Conservation (phyloP, 2,888 invertebrate species). For the Thumatha senex region DNA sequence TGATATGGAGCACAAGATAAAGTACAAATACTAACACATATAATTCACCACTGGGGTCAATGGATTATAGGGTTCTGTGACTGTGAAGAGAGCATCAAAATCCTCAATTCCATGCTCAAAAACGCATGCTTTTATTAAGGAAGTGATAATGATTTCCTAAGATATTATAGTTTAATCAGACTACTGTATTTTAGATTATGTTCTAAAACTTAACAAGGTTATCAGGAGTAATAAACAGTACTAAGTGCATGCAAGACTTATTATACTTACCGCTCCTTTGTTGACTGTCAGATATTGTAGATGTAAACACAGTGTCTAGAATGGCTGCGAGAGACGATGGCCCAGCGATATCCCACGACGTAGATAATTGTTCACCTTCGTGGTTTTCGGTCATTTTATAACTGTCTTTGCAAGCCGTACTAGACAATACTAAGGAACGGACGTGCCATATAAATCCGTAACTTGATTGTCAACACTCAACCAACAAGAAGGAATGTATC, state of each 20-base stretch:
- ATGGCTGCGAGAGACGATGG: conserved; percentile 85
- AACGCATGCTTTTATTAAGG: too few species aligned
- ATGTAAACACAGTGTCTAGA: conserved; percentile 85
- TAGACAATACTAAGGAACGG: conserved; percentile 27
- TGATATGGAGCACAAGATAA: too few species aligned
- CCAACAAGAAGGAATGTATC: conserved; percentile 21
- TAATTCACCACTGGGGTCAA: too few species aligned
- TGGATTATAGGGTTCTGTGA: too few species aligned
- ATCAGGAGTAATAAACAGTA: too few species aligned
- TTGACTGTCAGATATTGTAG: conserved; percentile 73
- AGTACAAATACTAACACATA: too few species aligned
- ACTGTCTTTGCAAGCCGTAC: conserved; percentile 44
- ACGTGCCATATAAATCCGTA: conserved; percentile 18
- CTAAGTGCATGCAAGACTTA: neutral
- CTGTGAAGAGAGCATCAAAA: too few species aligned
- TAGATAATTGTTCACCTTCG: conserved; percentile 63
- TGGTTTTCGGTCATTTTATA: conserved; percentile 72
- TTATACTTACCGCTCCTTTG: conserved; percentile 62
- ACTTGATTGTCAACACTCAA: conserved; percentile 34
- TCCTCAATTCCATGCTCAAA: too few species aligned
- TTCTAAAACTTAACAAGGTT: too few species aligned
- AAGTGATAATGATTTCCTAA: too few species aligned
- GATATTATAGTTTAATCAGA: too few species aligned
- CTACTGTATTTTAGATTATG: too few species aligned
- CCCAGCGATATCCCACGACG: conserved; percentile 74